A percentile compares a stretch with the other conserved stretches of the same genome.
Evolutionary conservation across 2,797 vertebrate genomes (phyloP).

Genomic region (Menidia menidia): DNA sequence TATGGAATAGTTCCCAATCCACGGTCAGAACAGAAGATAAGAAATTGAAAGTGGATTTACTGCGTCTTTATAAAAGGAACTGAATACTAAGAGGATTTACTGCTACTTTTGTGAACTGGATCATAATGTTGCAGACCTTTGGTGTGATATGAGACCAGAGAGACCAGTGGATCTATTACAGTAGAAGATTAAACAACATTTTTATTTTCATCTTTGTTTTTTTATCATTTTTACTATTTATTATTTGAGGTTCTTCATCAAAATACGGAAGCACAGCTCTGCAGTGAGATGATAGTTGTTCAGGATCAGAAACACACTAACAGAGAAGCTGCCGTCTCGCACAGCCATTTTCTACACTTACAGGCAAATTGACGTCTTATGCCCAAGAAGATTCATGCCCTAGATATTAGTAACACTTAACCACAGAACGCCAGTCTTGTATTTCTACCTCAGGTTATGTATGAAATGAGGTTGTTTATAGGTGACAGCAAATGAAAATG

Average conservation of each 20-base stretch:
- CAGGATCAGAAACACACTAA: conserved; percentile 1
- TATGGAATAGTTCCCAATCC: conserved; percentile 54
- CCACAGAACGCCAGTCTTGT: conserved; percentile 47
- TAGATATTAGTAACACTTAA: conserved; percentile 35
- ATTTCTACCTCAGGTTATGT: conserved; percentile 73
- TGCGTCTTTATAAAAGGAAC: conserved; percentile 54
- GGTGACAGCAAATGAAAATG: conserved; percentile 35
- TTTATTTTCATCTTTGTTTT: conserved; percentile 76
- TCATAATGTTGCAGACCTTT: conserved; percentile 69
- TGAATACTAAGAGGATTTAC: conserved; percentile 69
- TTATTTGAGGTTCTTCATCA: conserved; percentile 72
- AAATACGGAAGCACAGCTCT: conserved; percentile 43
- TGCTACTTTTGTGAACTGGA: conserved; percentile 55
- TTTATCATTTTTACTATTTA: conserved; percentile 81
- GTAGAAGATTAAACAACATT: conserved; percentile 65
- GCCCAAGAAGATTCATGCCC: conserved; percentile 5
- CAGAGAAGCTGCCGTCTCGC: conserved; percentile 25
- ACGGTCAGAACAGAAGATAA: conserved; percentile 48
- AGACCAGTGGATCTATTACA: conserved; percentile 57
- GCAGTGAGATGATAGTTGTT: conserved; percentile 21
- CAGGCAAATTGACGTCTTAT: conserved; percentile 10
- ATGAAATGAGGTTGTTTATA: conserved; percentile 60
- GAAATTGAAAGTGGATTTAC: conserved; percentile 63
- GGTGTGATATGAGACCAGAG: conserved; percentile 63
- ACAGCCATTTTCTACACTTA: conserved; percentile 28